Conservation (phyloP, 2,113 vertebrate species). For the Silurus glanis region DNA sequence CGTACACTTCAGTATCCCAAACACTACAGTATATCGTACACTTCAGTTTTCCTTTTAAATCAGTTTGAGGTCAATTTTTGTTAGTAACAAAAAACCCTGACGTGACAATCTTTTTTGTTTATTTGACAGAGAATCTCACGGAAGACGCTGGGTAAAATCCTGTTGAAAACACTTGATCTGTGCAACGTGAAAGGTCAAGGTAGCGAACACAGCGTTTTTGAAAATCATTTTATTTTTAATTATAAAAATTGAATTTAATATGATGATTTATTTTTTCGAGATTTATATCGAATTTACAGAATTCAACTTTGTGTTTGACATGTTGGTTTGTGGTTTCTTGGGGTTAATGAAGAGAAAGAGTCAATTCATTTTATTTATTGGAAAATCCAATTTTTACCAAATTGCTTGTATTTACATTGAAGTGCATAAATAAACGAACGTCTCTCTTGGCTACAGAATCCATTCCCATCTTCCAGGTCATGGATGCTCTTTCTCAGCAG, state of each 20-base stretch:
- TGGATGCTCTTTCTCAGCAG: constrained; percentile 61
- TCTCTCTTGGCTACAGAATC: constrained; percentile 47
- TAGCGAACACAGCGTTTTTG: background rate
- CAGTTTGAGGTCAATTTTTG: no score
- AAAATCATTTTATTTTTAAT: background rate
- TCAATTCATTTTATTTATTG: background rate
- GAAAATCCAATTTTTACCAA: no score
- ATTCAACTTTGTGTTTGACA: background rate
- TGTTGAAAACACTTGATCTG: constrained; percentile 65
- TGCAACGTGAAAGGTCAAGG: constrained; percentile 60
- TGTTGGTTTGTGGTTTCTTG: background rate
- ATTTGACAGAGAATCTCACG: constrained; percentile 62
- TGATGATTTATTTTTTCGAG: background rate
- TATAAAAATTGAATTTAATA: background rate
- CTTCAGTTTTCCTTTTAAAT: no score
- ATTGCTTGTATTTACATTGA: no score
- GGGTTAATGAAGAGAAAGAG: background rate
- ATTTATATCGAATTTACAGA: background rate
- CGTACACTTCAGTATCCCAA: no score
- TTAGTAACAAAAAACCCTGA: background rate
- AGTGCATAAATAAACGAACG: background rate
- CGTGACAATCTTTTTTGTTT: background rate
- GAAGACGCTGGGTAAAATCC: constrained; percentile 63
- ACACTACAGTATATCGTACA: no score
- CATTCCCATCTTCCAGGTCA: constrained; percentile 59